Base-by-base conservation (phyloP, 64 coral and sea anemone genomes). In the Platygyra sinensis region DNA sequence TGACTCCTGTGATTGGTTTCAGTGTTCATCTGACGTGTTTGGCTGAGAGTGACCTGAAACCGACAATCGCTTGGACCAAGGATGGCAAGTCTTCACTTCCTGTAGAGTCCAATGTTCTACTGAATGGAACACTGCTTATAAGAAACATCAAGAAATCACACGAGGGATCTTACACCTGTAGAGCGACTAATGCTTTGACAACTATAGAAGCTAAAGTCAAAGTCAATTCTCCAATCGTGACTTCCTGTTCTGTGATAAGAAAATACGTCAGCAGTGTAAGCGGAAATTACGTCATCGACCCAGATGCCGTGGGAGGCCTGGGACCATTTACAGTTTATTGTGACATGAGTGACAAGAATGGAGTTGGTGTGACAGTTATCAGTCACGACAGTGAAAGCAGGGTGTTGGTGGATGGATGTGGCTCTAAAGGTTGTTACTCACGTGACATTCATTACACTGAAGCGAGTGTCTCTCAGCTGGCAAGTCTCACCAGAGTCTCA, bases 381-480 rank as follows among this genome's bases (percentile, higher is more conserved):
- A 79, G 77, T 79, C 77, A 79, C 77, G 51, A 60, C 25, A 79
- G 77, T 60, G 77, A 79, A 11, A 79, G 51, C 10, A 79, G 52
- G 30, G 60, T 51, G 0, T 13, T 0, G 8, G 77, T 79, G 24
- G 1, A 7, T 15, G 77, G 77, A 15, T 79, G 3, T 59, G 10
- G 8, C 5, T 0, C 0, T 20, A 0, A 11, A 3, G 77, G 77
- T 29, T 27, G 24, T 30, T 79, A 79, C 77, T 79, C 77, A 2
- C 77, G 77, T 59, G 77, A 79, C 50, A 60, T 79, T 18, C 77
- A 59, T 60, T 79, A 79, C 77, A 79, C 19, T 18, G 77, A 52
- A 59, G 77, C 77, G 0, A 79, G 51, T 79, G 4, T 79, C 0
- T 79, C 77, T 60, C 77, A 79, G 77, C 8, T 79, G 22, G 77